Base-by-base conservation (phyloP, 2,888 invertebrate genomes). In the Ceraclea dissimilis region DNA sequence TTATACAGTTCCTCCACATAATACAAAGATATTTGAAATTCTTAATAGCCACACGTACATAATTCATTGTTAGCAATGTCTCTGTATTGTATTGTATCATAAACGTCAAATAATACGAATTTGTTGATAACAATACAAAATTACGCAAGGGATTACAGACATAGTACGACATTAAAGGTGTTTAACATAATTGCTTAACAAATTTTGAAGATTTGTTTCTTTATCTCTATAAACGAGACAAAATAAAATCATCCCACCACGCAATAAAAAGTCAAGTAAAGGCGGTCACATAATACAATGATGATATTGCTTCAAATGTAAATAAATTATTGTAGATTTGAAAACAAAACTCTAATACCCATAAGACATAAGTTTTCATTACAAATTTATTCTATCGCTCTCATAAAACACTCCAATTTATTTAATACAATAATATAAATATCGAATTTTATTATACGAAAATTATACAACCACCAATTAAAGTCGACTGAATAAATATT, bases 361-460 rank as follows among this genome's bases (percentile, higher is more conserved):
- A 39, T 11, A 11, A 46, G 20, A 46, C 46, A 46, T 20, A 20
- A 46, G 19, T 34, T 54, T 54, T 49, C 54, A 54, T 49, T 54
- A 54, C 54, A 54, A 49, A 54, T 54, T 54, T 49, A 54, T 54
- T 54, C 54, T 39, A 54, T 54, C 19, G 34, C 49, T 31, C 39
- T 22, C 48, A 49, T 54, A 54, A 54, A 54, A 54, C 48, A 54
- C 48, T 48, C 34, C 34, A 34, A 26, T 48, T 54, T 54, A 54
- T 54, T 54, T 39, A n/a, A 34, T 21, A 49, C 47, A 54, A 54
- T 49, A 49, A 54, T 48, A 54, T 46, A 48, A 54, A 49, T 33
- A 54, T 49, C 21, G 48, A 18, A 39, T 39, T 54, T 49, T 54
- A 54, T 49, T 33, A 39, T 33, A 48, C 33, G 22, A 48, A 49